Percentiles rank a stretch among this genome's conserved stretches.
Conservation (phyloP, 2,888 invertebrate genomes). For the Plagiodera versicolora region DNA sequence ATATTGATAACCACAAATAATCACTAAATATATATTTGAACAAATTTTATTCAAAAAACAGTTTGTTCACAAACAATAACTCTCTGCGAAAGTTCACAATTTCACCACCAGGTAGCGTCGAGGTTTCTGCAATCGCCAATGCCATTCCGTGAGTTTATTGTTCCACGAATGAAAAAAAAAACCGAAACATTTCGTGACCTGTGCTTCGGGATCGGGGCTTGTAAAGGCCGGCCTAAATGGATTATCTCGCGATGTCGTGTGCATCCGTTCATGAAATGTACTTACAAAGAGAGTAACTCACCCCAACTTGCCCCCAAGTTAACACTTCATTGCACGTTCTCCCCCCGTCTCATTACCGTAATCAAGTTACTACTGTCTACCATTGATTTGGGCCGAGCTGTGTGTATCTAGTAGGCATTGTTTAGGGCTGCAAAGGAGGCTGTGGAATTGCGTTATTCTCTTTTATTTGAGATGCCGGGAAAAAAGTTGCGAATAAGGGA, state of each 20-base stretch:
- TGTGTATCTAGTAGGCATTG: conserved; percentile 23
- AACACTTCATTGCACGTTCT: conserved; percentile 47
- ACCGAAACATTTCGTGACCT: conserved; percentile 35
- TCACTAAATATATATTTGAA: too few species aligned
- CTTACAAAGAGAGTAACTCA: conserved; percentile 45
- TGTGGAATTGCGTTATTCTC: neutral
- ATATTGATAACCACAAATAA: too few species aligned
- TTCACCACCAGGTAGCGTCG: too few species aligned
- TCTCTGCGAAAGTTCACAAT: too few species aligned
- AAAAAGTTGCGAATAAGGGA: neutral
- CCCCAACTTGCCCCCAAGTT: conserved; percentile 40
- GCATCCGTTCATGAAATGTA: conserved; percentile 53
- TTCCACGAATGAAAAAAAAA: neutral
- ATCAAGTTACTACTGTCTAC: conserved; percentile 45
- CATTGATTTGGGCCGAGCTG: conserved; percentile 35
- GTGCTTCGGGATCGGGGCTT: conserved; percentile 48
- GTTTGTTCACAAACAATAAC: too few species aligned
- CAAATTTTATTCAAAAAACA: too few species aligned
- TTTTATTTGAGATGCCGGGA: neutral
- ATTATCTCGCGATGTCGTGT: conserved; percentile 49
- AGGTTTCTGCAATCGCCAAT: too few species aligned
- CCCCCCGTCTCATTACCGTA: conserved; percentile 47
- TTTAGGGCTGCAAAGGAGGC: conserved; percentile 9
- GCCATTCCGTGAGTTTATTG: conserved; percentile 9
- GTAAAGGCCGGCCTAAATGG: conserved; percentile 53